Conservation (phyloP, 2,888 invertebrate species). For the Eudemis profundana region DNA sequence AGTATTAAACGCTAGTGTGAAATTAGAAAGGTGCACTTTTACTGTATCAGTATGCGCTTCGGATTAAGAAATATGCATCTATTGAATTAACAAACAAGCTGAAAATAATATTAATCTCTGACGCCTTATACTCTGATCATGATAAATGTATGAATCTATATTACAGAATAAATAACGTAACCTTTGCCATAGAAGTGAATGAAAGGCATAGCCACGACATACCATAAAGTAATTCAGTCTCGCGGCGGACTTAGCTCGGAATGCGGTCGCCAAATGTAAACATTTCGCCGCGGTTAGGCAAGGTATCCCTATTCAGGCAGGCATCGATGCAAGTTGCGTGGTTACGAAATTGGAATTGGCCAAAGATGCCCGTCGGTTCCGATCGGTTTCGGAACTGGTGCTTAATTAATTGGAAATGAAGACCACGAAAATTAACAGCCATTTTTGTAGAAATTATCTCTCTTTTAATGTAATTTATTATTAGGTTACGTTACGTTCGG, state of each 20-base stretch:
- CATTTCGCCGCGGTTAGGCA: conserved; percentile 44
- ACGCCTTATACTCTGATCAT: too few relatives aligned
- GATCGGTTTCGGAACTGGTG: too few relatives aligned
- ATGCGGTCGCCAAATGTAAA: conserved; percentile 67
- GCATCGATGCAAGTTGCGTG: conserved; percentile 1
- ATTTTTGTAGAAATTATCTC: too few relatives aligned
- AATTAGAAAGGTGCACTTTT: conserved; percentile 32
- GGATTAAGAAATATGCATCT: too few relatives aligned
- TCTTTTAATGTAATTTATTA: too few relatives aligned
- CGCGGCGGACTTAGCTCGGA: conserved; percentile 58
- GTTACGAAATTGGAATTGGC: conserved; percentile 16
- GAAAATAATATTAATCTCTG: too few relatives aligned
- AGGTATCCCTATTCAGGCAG: conserved; percentile 35
- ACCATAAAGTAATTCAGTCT: conserved; percentile 31
- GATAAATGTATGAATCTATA: too few relatives aligned
- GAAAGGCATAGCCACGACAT: conserved; percentile 17
- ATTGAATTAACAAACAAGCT: too few relatives aligned
- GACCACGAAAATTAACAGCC: too few relatives aligned
- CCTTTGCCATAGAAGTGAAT: conserved; percentile 16
- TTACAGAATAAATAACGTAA: too few relatives aligned
- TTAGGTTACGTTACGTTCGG: too few relatives aligned
- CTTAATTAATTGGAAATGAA: too few relatives aligned
- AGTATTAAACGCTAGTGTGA: conserved; percentile 18
- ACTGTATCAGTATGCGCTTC: background rate
- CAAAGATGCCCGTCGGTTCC: conserved; percentile 7